Conservation (phyloP, 1,140 invertebrate genomes). For the Carcinoscorpius rotundicauda region DNA sequence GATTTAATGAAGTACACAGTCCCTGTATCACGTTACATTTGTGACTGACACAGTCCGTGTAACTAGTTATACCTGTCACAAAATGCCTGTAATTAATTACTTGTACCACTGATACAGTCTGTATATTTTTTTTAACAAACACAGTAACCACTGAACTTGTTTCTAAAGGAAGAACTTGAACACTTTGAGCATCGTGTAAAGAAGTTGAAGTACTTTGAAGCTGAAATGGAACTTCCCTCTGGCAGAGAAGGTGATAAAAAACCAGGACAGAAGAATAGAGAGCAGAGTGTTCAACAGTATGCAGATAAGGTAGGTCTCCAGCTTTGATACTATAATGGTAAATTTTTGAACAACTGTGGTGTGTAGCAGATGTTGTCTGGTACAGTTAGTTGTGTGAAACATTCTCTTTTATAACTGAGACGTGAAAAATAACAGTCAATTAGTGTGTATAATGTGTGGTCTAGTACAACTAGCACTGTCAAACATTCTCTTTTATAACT, state of each 20-base stretch:
- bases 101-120: background rate
- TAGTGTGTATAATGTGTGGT: too few species aligned
- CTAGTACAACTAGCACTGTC: too few species aligned
- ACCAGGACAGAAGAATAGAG: constrained; percentile 35
- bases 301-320: constrained; percentile 41
- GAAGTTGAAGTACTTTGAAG: constrained; percentile 67
- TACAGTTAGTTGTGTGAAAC: too few species aligned
- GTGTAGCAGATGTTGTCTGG: too few species aligned
- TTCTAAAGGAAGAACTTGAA: constrained; percentile 54
- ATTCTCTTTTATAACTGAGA: too few species aligned
- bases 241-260: constrained; percentile 30
- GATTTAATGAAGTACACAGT: too few species aligned
- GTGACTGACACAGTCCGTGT: too few species aligned
- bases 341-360: constrained; percentile 34
- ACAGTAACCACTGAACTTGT: constrained; percentile 13
- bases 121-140: background rate
- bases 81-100: background rate
- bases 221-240: constrained; percentile 47
- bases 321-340: constrained; percentile 44
- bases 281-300: constrained; percentile 43
- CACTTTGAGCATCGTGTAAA: constrained; percentile 76
- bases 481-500: too few species aligned
- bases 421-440: too few species aligned
- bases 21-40: too few species aligned
- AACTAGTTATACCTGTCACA: background rate